Percentiles rank a stretch among this genome's conserved stretches.
Conservation (phyloP, 2,888 invertebrate genomes). For the Drosophila helvetica region DNA sequence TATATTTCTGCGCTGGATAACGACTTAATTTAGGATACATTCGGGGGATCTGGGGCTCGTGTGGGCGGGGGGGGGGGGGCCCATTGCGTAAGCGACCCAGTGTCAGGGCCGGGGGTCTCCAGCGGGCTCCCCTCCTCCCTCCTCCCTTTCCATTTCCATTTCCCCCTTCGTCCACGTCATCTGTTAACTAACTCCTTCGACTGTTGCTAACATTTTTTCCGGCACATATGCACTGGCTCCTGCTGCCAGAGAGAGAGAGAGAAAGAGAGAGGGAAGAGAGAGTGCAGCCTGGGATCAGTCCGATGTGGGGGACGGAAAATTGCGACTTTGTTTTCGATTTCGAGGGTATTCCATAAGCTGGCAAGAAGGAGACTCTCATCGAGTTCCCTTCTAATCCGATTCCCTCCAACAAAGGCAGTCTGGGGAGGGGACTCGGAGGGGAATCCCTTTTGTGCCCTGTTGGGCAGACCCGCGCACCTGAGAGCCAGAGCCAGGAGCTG, state of each 20-base stretch:
- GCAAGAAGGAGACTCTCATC: neutral
- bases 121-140: neutral
- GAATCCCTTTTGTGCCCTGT: conserved; percentile 51
- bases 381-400: conserved; percentile 33
- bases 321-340: too few species aligned
- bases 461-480: conserved; percentile 13
- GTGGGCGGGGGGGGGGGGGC: neutral
- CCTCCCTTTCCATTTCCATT: too few species aligned
- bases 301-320: conserved; percentile 1
- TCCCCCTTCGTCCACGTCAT: too few species aligned
- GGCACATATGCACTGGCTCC: too few species aligned
- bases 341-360: too few species aligned
- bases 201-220: too few species aligned
- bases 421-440: conserved; percentile 38
- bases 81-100: conserved; percentile 39
- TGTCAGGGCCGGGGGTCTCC: neutral
- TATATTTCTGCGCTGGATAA: conserved; percentile 79
- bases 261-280: too few species aligned
- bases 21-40: conserved; percentile 81
- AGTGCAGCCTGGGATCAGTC: conserved; percentile 39
- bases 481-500: too few species aligned
- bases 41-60: conserved; percentile 24
- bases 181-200: too few species aligned
- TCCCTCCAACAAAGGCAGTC: conserved; percentile 36
- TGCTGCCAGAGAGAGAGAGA: too few species aligned